Evolutionary conservation across 92 coral and sea anemone genomes (phyloP).

Genomic region (Bergia puertoricense): DNA sequence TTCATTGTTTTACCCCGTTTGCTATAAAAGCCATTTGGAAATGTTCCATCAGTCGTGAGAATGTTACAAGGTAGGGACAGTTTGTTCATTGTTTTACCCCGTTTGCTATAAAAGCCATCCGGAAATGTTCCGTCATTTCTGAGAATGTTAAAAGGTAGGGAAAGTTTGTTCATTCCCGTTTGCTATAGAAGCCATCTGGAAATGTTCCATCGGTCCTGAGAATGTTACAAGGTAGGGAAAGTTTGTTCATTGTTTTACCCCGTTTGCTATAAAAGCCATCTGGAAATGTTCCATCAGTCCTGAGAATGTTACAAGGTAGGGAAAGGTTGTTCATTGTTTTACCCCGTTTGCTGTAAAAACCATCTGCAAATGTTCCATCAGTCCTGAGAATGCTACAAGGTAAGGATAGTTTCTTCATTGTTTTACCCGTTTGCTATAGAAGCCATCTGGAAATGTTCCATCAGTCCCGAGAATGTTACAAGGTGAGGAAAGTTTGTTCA

Average conservation of each 20-base stretch:
- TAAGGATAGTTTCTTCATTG: too few relatives aligned
- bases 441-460: too few relatives aligned
- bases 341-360: too few relatives aligned
- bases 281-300: constrained; percentile 98
- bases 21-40: constrained; percentile 69
- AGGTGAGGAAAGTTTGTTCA: too few relatives aligned
- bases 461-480: too few relatives aligned
- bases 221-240: constrained; percentile 83
- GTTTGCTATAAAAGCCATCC: constrained; percentile 73
- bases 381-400: constrained; percentile 95
- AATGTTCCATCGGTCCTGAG: constrained; percentile 89
- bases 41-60: constrained; percentile 89
- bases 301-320: constrained; percentile 93
- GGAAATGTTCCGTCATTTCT: too few relatives aligned
- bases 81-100: too few relatives aligned
- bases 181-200: constrained; percentile 65
- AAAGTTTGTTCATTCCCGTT: too few relatives aligned
- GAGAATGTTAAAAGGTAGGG: too few relatives aligned
- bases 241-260: background rate
- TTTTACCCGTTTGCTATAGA: too few relatives aligned
- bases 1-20: background rate
- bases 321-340: background rate
- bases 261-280: too few relatives aligned
- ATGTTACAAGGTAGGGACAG: constrained; percentile 79
- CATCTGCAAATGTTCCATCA: constrained; percentile 96